Evolutionary conservation across 2,888 invertebrate species (phyloP), one percentile per base, ranked within the genome.

Genomic region (Melikaiella ostensackeni): DNA sequence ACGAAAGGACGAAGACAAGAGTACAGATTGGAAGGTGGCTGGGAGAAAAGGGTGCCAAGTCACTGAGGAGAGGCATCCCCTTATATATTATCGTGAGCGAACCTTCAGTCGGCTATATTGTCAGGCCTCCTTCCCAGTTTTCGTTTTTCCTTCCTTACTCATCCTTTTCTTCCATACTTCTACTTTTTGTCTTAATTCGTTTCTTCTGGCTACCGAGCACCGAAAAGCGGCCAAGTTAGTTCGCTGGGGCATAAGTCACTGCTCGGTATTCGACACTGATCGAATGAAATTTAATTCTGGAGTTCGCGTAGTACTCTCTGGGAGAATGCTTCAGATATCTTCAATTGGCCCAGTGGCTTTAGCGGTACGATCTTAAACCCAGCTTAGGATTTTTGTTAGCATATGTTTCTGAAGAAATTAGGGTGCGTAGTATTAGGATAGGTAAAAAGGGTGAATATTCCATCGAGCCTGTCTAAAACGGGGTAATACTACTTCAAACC

Each of bases 211-310:
- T 57, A 46, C 66, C 9, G 13, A 38, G 42, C 21, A 64, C 33
- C 4, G 11, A 59, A 35, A 19, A 19, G 27, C 30, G 9, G 24
- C 61, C 35, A n/a, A 35, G 24, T 24, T 6, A 59, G 59, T 50
- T 55, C 42, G 33, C 59, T 61, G 11, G 16, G 55, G 27, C 24
- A 27, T 62, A 21, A 59, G 27, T 33, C 75, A 64, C 84, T 85
- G 83, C 82, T 89, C 87, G 84, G 85, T 88, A 90, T 90, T 89
- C 89, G 79, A 81, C 76, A 76, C 82, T 83, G 81, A 85, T 82
- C 81, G 78, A 80, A 78, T 78, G 80, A 88, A 90, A 89, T 89
- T 90, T 88, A 89, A 89, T 90, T 88, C 87, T 86, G 83, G 85
- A 85, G 85, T 86, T 86, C 80, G 79, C 21, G 8, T 16, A 38